A percentile compares a stretch with the other conserved stretches of the same genome.
phyloP scores from a whole-genome alignment of 2,888 invertebrate species.

The Aspidapion aeneum region DNA sequence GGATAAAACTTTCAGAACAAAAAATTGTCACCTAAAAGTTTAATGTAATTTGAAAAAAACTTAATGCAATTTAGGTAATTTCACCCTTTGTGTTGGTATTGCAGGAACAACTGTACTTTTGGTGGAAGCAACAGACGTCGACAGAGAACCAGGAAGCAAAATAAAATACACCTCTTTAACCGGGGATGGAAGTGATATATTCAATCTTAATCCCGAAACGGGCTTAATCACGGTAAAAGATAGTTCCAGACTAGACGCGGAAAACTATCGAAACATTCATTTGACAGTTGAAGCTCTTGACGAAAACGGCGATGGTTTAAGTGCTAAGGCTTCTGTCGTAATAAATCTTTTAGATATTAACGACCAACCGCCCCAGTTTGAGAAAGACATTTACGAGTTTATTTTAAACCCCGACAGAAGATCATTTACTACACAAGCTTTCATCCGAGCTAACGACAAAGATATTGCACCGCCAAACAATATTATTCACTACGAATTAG shows the following conservation, averaged over 20 bases:
- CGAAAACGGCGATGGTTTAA: constrained; percentile 76
- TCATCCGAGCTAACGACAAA: constrained; percentile 78
- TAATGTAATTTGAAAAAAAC: too few relatives aligned
- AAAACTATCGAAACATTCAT: constrained; percentile 70
- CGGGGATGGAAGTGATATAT: constrained; percentile 67
- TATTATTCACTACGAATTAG: constrained; percentile 77
- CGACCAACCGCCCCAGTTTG: constrained; percentile 67
- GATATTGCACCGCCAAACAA: constrained; percentile 85
- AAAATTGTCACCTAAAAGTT: too few relatives aligned
- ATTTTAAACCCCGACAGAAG: constrained; percentile 69
- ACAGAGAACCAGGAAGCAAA: constrained; percentile 73
- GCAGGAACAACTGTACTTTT: constrained; percentile 44
- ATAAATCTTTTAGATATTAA: constrained; percentile 65
- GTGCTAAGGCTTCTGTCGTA: constrained; percentile 68
- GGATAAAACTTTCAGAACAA: too few relatives aligned
- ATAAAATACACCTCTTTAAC: constrained; percentile 32
- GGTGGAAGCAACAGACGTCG: constrained; percentile 78
- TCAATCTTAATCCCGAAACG: constrained; percentile 71
- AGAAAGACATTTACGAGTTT: constrained; percentile 74
- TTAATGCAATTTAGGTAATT: too few relatives aligned
- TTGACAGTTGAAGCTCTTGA: constrained; percentile 86
- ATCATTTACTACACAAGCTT: constrained; percentile 66
- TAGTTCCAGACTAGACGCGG: constrained; percentile 77
- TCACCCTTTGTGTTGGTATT: too few relatives aligned
- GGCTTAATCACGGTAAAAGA: constrained; percentile 79